Percentiles rank a stretch among this genome's conserved stretches.
Evolutionary conservation across 2,113 vertebrate species (phyloP).

Genomic region (Cichladusa arquata): DNA sequence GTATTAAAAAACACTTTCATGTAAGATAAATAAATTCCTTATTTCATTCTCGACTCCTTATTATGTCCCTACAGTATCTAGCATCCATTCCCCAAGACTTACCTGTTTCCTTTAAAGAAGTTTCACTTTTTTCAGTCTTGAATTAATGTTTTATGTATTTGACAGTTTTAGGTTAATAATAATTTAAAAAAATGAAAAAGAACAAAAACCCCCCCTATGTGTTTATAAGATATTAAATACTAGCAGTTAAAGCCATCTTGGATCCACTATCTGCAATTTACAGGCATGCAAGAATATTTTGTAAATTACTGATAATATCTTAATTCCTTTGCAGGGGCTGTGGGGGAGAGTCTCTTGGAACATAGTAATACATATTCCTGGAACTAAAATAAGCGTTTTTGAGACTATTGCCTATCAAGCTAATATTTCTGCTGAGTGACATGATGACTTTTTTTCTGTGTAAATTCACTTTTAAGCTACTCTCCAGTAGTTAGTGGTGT

Average conservation of each 20-base stretch:
- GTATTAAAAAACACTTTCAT: background rate
- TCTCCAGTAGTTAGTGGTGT: background rate
- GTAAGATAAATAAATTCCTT: background rate
- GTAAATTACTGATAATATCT: background rate
- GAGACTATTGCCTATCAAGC: background rate
- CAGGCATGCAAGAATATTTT: background rate
- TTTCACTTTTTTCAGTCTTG: background rate
- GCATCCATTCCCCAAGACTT: background rate
- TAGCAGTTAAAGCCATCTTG: background rate
- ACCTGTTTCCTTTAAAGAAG: background rate
- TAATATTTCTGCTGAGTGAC: background rate
- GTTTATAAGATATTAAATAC: background rate
- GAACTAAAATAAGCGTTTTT: background rate
- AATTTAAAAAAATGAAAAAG: background rate
- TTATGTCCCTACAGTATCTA: background rate
- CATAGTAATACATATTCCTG: background rate
- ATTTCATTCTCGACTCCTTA: background rate
- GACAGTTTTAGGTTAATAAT: background rate
- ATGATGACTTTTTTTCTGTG: background rate
- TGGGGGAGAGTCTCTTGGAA: background rate
- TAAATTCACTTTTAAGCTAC: background rate
- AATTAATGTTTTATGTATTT: background rate
- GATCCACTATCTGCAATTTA: background rate
- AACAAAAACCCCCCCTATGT: background rate
- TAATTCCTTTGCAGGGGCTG: rapidly evolving